These are phyloP conservation scores for Rhingia rostrata DNA, from an alignment of 2,888 invertebrate species.

Conservation along the genomic window DNA sequence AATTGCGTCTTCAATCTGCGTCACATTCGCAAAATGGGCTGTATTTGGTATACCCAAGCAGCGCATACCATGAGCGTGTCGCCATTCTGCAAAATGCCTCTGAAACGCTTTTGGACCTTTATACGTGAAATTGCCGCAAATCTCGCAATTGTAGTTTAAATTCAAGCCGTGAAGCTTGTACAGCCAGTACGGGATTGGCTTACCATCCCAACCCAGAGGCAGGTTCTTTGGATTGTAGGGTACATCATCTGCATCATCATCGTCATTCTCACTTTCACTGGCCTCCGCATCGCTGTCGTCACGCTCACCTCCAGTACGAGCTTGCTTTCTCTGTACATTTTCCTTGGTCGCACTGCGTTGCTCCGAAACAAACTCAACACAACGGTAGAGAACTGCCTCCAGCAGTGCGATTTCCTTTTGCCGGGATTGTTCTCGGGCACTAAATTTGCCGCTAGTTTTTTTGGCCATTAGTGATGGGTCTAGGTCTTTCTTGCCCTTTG, in stretches of 20 bases:
- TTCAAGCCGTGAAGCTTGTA: slow-evolving; percentile 99
- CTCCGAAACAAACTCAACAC: slow-evolving; percentile 92
- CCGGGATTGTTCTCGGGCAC: slow-evolving; percentile 85
- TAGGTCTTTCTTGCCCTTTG: slow-evolving; percentile 96
- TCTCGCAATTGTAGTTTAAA: slow-evolving; percentile 99
- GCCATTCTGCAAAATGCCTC: slow-evolving; percentile 97
- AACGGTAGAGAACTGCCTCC: slow-evolving; percentile 94
- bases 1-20: slow-evolving; percentile 98
- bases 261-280: slow-evolving; percentile 90
- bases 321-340: slow-evolving; percentile 99
- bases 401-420: slow-evolving; percentile 94
- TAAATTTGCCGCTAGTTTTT: slow-evolving; percentile 86
- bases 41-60: slow-evolving; percentile 99
- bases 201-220: slow-evolving; percentile 99
- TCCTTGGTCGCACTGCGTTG: slow-evolving; percentile 97
- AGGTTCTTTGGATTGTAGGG: slow-evolving; percentile 99
- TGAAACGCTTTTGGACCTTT: slow-evolving; percentile 99
- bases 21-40: slow-evolving; percentile 99
- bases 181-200: slow-evolving; percentile 97
- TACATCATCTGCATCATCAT: slow-evolving; percentile 96
- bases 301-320: slow-evolving; percentile 95
- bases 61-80: slow-evolving; percentile 96
- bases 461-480: slow-evolving; percentile 96
- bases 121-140: slow-evolving; percentile 99
- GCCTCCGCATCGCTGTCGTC: slow-evolving; percentile 96